Evolutionary conservation across 2,797 vertebrate species (phyloP).

Genomic region (Thripadectes ignobilis): DNA sequence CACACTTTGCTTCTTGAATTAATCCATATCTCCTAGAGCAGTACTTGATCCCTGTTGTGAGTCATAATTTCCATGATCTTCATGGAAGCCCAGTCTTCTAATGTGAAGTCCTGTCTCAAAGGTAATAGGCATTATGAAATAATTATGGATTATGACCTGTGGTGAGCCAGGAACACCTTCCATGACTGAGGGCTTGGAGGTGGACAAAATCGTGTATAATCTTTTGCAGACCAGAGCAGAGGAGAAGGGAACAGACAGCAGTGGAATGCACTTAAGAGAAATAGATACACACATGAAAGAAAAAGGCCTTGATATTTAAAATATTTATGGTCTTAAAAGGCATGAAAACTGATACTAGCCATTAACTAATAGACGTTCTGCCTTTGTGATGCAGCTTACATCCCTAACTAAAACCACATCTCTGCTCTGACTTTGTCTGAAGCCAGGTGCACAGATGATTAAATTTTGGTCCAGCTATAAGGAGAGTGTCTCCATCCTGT

Average conservation of each 20-base stretch:
- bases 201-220: constrained; percentile 69
- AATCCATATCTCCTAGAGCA: neutral
- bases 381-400: constrained; percentile 88
- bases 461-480: constrained; percentile 66
- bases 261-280: constrained; percentile 83
- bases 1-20: neutral
- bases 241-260: constrained; percentile 73
- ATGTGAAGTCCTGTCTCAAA: neutral
- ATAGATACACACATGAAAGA: constrained; percentile 82
- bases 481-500: constrained; percentile 47
- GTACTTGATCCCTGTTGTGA: neutral
- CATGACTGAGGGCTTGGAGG: constrained; percentile 3
- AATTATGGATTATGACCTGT: neutral
- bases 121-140: neutral
- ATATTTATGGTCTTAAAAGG: constrained; percentile 90
- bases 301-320: constrained; percentile 91
- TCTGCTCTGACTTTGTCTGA: constrained; percentile 79
- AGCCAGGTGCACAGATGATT: constrained; percentile 83
- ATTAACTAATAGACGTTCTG: constrained; percentile 80
- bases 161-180: constrained; percentile 4
- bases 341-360: constrained; percentile 94
- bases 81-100: neutral
- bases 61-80: neutral
- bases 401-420: constrained; percentile 93
- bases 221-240: constrained; percentile 63